phyloP scores from a whole-genome alignment of 2,888 invertebrate genomes.

The Antheraea assamensis region DNA sequence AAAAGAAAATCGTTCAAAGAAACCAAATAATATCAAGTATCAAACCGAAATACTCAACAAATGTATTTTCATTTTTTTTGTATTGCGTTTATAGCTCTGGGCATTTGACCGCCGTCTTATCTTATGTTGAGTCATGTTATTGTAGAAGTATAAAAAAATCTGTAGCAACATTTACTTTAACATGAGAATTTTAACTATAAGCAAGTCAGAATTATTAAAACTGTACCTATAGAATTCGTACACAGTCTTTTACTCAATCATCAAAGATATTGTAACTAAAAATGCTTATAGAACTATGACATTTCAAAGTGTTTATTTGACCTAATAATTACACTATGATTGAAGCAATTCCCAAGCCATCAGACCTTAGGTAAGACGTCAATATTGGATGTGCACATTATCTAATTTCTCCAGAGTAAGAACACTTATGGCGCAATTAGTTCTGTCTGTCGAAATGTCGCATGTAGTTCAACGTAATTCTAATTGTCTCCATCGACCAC shows the following conservation, averaged over 20 bases:
- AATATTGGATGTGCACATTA: constrained; percentile 59
- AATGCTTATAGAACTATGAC: background rate
- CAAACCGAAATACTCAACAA: background rate
- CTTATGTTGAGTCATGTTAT: no score
- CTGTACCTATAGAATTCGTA: no score
- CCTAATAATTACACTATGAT: constrained; percentile 31
- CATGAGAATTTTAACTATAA: no score
- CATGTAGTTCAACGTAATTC: constrained; percentile 25
- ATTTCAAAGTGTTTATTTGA: constrained; percentile 3
- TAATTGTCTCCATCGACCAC: background rate
- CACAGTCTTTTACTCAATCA: background rate
- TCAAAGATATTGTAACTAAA: no score
- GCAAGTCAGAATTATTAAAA: no score
- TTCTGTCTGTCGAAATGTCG: constrained; percentile 40
- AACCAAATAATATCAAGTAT: background rate
- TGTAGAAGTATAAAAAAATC: no score
- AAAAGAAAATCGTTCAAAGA: background rate
- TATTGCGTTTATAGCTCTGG: no score
- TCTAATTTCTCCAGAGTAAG: constrained; percentile 58
- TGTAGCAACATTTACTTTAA: no score
- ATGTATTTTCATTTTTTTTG: no score
- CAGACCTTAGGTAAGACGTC: constrained; percentile 37
- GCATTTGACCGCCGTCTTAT: no score
- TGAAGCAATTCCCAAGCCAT: constrained; percentile 32
- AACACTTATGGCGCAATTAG: constrained; percentile 56